Percentiles rank a stretch among this genome's conserved stretches.
Conservation (phyloP, 2,888 invertebrate species). For the Drymonia ruficornis region DNA sequence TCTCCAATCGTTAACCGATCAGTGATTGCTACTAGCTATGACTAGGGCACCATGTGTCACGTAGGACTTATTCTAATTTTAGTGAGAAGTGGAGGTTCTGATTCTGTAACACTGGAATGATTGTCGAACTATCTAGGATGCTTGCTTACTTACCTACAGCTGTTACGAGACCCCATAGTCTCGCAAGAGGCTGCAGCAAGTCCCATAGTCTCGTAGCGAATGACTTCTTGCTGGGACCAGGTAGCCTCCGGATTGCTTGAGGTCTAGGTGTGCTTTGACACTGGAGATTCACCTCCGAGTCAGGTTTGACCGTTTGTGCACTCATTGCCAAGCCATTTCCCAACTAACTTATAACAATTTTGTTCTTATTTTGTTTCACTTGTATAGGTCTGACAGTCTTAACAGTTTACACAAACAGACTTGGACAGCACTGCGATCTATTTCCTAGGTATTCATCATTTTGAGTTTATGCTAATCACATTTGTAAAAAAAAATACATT, state of each 20-base stretch:
- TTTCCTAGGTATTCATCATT: not conserved
- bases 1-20: too few relatives aligned
- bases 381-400: slow-evolving; percentile 8
- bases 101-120: slow-evolving; percentile 6
- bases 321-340: slow-evolving; percentile 39
- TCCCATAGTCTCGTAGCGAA: slow-evolving; percentile 73
- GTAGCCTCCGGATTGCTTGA: slow-evolving; percentile 41
- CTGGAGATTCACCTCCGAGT: slow-evolving; percentile 48
- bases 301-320: slow-evolving; percentile 55
- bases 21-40: too few relatives aligned
- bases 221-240: slow-evolving; percentile 59
- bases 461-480: not conserved
- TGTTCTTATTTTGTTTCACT: slow-evolving; percentile 20
- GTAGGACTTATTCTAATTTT: too few relatives aligned
- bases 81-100: not conserved
- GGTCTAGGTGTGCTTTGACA: slow-evolving; percentile 49
- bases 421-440: not conserved
- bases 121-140: too few relatives aligned
- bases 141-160: slow-evolving; percentile 66
- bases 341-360: slow-evolving; percentile 13
- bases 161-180: slow-evolving; percentile 76
- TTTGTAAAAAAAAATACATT: not conserved
- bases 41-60: too few relatives aligned
- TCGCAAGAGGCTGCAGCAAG: slow-evolving; percentile 71
- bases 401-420: slow-evolving; percentile 1